phyloP scores from a whole-genome alignment of 2,797 vertebrate genomes.

The Hylomyscus alleni region DNA sequence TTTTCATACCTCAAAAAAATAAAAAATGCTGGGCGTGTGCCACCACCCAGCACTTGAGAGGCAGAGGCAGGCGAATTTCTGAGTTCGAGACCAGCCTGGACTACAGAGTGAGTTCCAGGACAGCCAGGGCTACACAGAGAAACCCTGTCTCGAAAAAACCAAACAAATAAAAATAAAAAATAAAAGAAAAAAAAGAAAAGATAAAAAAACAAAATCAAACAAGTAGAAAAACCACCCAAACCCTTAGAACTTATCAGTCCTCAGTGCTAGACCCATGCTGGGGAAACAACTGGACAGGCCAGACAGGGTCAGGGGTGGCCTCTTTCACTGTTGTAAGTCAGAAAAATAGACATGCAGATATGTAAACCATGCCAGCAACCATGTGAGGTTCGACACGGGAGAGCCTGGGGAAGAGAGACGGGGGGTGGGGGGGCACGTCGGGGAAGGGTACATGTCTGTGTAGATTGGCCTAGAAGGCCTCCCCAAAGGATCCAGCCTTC shows the following conservation, averaged over 20 bases:
- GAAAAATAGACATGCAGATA: neutral
- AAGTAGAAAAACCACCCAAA: neutral
- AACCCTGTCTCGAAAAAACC: too few species aligned
- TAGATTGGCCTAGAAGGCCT: neutral
- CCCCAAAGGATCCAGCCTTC: neutral
- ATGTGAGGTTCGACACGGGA: rapidly evolving
- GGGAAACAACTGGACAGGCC: rapidly evolving
- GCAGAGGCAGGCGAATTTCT: too few species aligned
- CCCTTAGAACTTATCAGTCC: rapidly evolving
- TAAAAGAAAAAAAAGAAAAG: neutral
- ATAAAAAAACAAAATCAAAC: neutral
- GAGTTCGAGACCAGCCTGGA: too few species aligned
- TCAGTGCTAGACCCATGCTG: neutral
- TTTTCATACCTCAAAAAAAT: neutral
- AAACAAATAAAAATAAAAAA: neutral
- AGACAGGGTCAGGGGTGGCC: rapidly evolving
- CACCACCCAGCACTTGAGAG: too few species aligned
- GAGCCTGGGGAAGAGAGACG: rapidly evolving
- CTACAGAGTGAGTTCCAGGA: too few species aligned
- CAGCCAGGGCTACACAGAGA: too few species aligned
- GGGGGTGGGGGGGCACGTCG: too few species aligned
- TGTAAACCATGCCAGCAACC: neutral
- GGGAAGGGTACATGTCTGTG: too few species aligned
- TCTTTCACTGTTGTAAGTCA: rapidly evolving
- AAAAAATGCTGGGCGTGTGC: too few species aligned